Evolutionary conservation across 2,113 vertebrate genomes (phyloP), one percentile per base, ranked within the genome.

Genomic region (Eptatretus burgeri): DNA sequence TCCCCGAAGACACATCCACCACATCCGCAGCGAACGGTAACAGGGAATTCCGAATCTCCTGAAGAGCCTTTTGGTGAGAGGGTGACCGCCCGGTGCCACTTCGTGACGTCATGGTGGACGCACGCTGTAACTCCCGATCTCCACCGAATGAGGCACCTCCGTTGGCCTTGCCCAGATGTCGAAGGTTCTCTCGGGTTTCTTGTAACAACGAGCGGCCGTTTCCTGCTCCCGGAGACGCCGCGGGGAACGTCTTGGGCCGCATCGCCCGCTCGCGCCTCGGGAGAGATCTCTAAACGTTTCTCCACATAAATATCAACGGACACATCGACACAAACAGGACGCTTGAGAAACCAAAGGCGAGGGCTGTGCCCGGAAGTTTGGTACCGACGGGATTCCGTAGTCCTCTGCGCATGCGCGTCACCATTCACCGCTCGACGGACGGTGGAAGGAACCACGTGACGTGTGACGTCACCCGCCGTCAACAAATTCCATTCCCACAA

Each of bases 231-330:
- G 79, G 91, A 76, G 83, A 87, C 70, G 83, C 77, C 70, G 83
- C 76, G 67, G 91, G 91, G 74, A 98, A 98, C 51, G 88, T 98
- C 77, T 98, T 94, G 74, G 88, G 91, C 80, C 91, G 81, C 86
- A 93, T 94, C 68, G 53, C 27, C 27, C 27, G 7, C 27, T 41
- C 27, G 27, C 7, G 27, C 27, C 27, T 41, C 7, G 3, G 27
- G 27, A 41, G 7, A 7, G 27, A 41, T 41, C 27, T 41, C 27
- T 41, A 41, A 41, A 41, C 27, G 27, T 41, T 41, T 41, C 27
- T 41, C 27, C 27, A 41, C 3, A 41, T 41, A 41, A 41, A 41
- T 41, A 41, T 41, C 7, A 3, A 7, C 27, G 7, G 27, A 41
- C 7, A 41, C 27, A 41, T 41, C 7, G 27, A 41, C 3, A 41